Evolutionary conservation across 1,140 invertebrate genomes (phyloP).

Genomic region (Palaemon carinicauda): DNA sequence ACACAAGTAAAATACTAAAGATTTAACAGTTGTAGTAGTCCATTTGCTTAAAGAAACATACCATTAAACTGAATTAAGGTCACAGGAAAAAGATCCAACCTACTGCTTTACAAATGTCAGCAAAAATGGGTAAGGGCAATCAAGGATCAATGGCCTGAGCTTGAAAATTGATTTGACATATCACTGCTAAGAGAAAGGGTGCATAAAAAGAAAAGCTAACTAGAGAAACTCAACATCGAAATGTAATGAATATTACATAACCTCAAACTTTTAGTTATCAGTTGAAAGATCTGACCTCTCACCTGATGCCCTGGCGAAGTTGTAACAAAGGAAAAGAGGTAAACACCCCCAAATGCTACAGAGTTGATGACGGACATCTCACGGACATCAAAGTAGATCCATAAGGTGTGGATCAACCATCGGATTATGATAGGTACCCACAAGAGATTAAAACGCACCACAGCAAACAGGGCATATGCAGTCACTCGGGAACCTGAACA

Average conservation of each 20-base stretch:
- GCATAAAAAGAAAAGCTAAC: too few relatives aligned
- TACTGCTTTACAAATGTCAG: too few relatives aligned
- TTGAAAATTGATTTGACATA: background rate
- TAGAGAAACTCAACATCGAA: too few relatives aligned
- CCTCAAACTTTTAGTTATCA: background rate
- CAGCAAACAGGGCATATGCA: slow-evolving; percentile 51
- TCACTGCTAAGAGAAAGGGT: too few relatives aligned
- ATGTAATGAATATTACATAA: too few relatives aligned
- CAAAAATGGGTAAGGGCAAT: too few relatives aligned
- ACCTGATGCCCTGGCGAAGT: slow-evolving; percentile 54
- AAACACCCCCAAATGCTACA: slow-evolving; percentile 55
- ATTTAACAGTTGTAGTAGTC: too few relatives aligned
- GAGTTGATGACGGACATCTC: slow-evolving; percentile 57
- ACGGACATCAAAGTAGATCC: slow-evolving; percentile 52
- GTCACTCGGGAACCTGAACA: slow-evolving; percentile 51
- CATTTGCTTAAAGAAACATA: too few relatives aligned
- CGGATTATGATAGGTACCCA: slow-evolving; percentile 53
- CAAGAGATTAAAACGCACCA: slow-evolving; percentile 35
- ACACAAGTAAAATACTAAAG: too few relatives aligned
- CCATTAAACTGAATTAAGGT: too few relatives aligned
- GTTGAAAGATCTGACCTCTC: background rate
- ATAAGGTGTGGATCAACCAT: slow-evolving; percentile 52
- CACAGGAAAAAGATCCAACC: too few relatives aligned
- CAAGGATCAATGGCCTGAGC: too few relatives aligned
- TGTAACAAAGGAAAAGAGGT: slow-evolving; percentile 58